Evolutionary conservation across 1,140 invertebrate genomes (phyloP).

Genomic region (Drosophila biarmipes): DNA sequence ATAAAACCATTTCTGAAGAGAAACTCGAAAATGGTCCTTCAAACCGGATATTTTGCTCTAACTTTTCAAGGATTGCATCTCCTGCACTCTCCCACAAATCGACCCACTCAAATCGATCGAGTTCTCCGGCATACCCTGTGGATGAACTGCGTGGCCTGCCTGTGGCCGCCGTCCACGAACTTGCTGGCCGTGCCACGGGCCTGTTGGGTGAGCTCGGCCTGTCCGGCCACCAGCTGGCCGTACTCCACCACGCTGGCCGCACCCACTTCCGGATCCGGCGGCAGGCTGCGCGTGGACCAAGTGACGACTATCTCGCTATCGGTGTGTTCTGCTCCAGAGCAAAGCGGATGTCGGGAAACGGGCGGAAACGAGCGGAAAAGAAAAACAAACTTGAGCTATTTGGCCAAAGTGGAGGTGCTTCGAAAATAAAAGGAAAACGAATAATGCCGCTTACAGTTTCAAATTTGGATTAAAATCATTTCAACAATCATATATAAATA

Average conservation of each 20-base stretch:
- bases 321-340: constrained; percentile 58
- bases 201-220: constrained; percentile 86
- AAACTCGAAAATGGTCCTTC: neutral
- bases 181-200: constrained; percentile 87
- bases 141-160: constrained; percentile 91
- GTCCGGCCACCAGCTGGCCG: constrained; percentile 90
- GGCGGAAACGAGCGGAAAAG: constrained; percentile 51
- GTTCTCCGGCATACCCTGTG: constrained; percentile 87
- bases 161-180: constrained; percentile 92
- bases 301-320: constrained; percentile 91
- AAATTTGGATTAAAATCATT: neutral
- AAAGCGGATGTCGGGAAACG: constrained; percentile 6
- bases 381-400: constrained; percentile 47
- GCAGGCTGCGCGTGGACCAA: constrained; percentile 94
- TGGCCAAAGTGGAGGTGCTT: constrained; percentile 17
- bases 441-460: neutral
- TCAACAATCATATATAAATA: neutral
- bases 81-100: neutral
- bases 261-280: constrained; percentile 90
- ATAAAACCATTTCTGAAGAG: neutral
- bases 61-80: neutral
- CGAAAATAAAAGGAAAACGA: constrained; percentile 1
- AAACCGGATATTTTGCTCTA: neutral
- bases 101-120: neutral
- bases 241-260: constrained; percentile 85